Base-by-base conservation (phyloP, 2,888 invertebrate genomes). In the Drosophila atroscutellata region DNA sequence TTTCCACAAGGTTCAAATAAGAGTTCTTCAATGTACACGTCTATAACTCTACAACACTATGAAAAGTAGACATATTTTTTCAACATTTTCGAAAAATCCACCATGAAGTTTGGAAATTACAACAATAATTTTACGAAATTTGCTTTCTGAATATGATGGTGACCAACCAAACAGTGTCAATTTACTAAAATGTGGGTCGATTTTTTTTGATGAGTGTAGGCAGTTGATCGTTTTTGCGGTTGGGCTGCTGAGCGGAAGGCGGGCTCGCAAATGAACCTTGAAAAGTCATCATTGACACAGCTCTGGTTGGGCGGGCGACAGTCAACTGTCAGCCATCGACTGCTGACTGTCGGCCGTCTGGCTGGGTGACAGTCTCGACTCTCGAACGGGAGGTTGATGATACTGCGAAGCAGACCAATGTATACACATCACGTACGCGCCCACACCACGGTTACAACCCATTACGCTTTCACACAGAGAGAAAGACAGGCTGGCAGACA, bases 381-480 rank as follows among this genome's bases (percentile, higher is more conserved):
- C n/a, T 50, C 32, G 64, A 59, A 52, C 61, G 55, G 60, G 42
- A 68, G 50, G 55, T 51, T 61, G 65, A 47, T 54, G 54, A 37
- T 37, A 37, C 54, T 62, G 66, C 70, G 49, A 65, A 56, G 49
- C 61, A 74, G 50, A 68, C 61, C 87, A 77, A 83, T 83, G 75
- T 85, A 85, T 79, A 88, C 90, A 88, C 77, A 79, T 90, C 90
- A 89, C 90, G 88, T 89, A 86, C 88, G 72, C 36, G 61, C 73
- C 56, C 82, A 76, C 69, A 70, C 71, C 59, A 62, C 45, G 55
- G 58, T 49, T 63, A 64, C 80, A 71, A 61, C 72, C 86, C 89
- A 84, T 89, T 89, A 87, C 84, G 72, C 69, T 82, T 73, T 72
- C 75, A 85, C 75, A 75, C 70, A 81, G 51, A 61, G 54, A 24